These are phyloP conservation scores for Macaca nemestrina DNA, from an alignment of 2,113 vertebrate genomes.

Conservation along the genomic window DNA sequence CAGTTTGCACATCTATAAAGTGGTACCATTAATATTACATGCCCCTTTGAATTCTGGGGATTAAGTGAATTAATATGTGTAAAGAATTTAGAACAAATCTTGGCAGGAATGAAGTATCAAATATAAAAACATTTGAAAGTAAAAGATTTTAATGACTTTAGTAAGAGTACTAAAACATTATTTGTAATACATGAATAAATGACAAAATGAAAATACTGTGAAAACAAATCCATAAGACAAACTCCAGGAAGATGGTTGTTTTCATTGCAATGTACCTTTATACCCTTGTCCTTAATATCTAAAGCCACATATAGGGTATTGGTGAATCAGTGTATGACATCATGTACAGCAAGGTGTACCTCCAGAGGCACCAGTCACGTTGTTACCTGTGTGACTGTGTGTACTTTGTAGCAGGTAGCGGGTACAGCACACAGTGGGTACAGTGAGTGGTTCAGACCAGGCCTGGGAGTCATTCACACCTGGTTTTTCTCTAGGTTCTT, in stretches of 20 bases:
- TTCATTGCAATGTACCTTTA: not conserved
- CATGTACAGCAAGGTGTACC: not conserved
- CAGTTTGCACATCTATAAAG: not conserved
- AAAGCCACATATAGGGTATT: not conserved
- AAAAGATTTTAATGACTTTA: not conserved
- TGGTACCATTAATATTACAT: not conserved
- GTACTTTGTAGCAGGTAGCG: not conserved
- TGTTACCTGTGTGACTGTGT: not conserved
- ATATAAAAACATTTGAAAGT: not conserved
- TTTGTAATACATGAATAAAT: not conserved
- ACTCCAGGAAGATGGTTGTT: not conserved
- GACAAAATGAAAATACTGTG: not conserved
- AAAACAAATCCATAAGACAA: not conserved
- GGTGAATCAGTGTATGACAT: too few species aligned
- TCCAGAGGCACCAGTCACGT: accelerated
- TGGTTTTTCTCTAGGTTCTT: not conserved
- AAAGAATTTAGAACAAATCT: not conserved
- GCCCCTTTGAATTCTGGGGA: not conserved
- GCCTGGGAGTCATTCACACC: not conserved
- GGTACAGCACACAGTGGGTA: not conserved
- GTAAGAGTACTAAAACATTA: not conserved
- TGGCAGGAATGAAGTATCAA: not conserved
- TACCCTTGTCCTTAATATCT: not conserved
- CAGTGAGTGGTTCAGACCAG: not conserved
- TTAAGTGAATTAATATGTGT: not conserved